Evolutionary conservation across 2,113 vertebrate species (phyloP).

Genomic region (Tor tambroides): DNA sequence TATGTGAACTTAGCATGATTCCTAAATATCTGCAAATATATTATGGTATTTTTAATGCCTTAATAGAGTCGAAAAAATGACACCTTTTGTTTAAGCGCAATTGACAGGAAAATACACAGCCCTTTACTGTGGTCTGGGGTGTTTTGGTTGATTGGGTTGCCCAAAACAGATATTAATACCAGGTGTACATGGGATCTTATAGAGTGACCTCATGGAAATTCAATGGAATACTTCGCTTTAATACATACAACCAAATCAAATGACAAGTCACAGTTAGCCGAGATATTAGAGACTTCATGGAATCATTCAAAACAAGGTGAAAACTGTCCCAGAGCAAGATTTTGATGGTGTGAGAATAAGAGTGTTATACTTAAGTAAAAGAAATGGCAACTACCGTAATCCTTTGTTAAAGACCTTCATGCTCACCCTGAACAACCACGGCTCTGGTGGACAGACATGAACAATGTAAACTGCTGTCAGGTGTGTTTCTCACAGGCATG

Average conservation of each 20-base stretch:
- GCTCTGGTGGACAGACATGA: conserved; percentile 21
- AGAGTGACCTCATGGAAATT: background rate
- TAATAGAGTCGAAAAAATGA: background rate
- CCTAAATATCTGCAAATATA: background rate
- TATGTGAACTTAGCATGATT: background rate
- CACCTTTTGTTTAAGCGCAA: background rate
- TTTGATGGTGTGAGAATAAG: background rate
- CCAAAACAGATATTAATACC: background rate
- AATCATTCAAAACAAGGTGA: background rate
- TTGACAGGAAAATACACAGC: background rate
- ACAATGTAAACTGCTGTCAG: conserved; percentile 10
- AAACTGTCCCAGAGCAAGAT: background rate
- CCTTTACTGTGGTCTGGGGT: background rate
- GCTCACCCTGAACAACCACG: background rate
- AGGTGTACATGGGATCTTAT: background rate
- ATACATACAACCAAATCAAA: background rate
- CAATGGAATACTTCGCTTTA: background rate
- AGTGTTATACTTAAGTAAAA: background rate
- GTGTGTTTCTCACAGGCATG: background rate
- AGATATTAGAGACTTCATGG: background rate
- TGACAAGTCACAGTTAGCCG: background rate
- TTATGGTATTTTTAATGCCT: background rate
- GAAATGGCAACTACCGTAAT: too few species aligned
- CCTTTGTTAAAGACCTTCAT: background rate
- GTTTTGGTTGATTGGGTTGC: background rate